A percentile compares a stretch with the other conserved stretches of the same genome.
phyloP scores from a whole-genome alignment of 35 echinoderm and acorn worm genomes.

The Hemicentrotus pulcherrimus region DNA sequence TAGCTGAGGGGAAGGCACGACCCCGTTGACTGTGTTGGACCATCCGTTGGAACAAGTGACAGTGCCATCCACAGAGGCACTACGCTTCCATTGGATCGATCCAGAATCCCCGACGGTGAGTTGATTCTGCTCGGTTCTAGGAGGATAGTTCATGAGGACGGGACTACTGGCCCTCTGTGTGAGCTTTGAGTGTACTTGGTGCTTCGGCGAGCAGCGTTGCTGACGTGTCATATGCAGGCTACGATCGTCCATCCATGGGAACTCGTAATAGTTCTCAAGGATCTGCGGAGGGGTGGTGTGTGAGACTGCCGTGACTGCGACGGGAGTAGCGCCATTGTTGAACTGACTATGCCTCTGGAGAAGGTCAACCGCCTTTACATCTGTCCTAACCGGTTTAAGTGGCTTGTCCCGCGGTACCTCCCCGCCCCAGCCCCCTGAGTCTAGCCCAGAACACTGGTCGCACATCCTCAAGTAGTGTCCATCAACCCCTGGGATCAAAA shows the following conservation, averaged over 20 bases:
- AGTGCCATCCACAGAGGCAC: slow-evolving; percentile 44
- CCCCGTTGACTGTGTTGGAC: slow-evolving; percentile 42
- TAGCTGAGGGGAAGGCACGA: not conserved
- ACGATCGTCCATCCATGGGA: slow-evolving; percentile 34
- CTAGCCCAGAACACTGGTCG: slow-evolving; percentile 40
- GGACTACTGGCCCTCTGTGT: slow-evolving; percentile 39
- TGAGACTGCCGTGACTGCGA: not conserved
- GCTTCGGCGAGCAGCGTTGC: slow-evolving; percentile 38
- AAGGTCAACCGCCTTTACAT: slow-evolving; percentile 47
- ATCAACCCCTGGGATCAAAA: slow-evolving; percentile 28
- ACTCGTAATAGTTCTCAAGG: slow-evolving; percentile 42
- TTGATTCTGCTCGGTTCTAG: slow-evolving; percentile 14
- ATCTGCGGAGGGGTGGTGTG: slow-evolving; percentile 34
- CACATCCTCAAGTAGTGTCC: slow-evolving; percentile 50
- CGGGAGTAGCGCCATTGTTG: slow-evolving; percentile 38
- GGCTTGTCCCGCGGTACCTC: slow-evolving; percentile 30
- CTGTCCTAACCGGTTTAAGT: slow-evolving; percentile 46
- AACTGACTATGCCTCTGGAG: slow-evolving; percentile 38
- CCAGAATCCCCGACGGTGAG: slow-evolving; percentile 42
- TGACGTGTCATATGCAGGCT: slow-evolving; percentile 8
- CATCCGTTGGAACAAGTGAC: slow-evolving; percentile 44
- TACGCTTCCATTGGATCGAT: slow-evolving; percentile 53
- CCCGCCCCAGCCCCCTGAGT: slow-evolving; percentile 1
- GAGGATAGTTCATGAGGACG: slow-evolving; percentile 35
- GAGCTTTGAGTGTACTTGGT: slow-evolving; percentile 21